Percentiles rank a stretch among this genome's conserved stretches.
Conservation (phyloP, 2,888 invertebrate species). For the Trissolcus japonicus region DNA sequence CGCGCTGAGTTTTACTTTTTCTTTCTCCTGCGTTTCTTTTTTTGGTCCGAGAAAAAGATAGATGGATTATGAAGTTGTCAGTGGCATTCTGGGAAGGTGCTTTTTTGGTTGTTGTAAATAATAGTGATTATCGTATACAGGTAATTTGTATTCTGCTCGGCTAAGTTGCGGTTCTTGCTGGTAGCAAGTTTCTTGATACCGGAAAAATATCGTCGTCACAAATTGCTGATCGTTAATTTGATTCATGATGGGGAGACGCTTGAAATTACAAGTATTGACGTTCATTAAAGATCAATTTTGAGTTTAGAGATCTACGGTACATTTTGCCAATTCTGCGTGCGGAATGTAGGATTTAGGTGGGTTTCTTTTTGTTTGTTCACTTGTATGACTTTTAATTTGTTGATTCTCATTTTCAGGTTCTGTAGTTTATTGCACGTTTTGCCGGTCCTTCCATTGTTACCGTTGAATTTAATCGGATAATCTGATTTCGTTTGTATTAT, state of each 20-base stretch:
- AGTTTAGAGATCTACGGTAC: too few species aligned
- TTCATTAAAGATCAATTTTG: too few species aligned
- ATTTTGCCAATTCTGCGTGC: too few species aligned
- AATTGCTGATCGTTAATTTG: background rate
- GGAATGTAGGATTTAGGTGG: too few species aligned
- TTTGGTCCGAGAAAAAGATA: background rate
- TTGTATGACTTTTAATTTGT: too few species aligned
- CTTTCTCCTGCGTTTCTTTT: background rate
- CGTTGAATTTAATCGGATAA: too few species aligned
- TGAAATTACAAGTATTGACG: too few species aligned
- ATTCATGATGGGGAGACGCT: background rate
- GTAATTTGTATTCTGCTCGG: conserved; percentile 12
- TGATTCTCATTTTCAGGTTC: too few species aligned
- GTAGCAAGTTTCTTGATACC: background rate
- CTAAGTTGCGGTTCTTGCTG: background rate
- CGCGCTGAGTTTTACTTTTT: conserved; percentile 16
- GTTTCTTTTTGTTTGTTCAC: too few species aligned
- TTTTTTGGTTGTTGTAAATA: conserved; percentile 17
- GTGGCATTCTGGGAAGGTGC: conserved; percentile 17
- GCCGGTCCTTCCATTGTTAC: too few species aligned
- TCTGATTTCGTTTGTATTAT: too few species aligned
- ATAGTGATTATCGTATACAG: conserved; percentile 1
- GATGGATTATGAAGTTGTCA: conserved; percentile 18
- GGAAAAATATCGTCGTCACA: background rate
- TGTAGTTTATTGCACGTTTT: too few species aligned